phyloP scores from a whole-genome alignment of 2,113 vertebrate species.

The Bostrychus sinensis region DNA sequence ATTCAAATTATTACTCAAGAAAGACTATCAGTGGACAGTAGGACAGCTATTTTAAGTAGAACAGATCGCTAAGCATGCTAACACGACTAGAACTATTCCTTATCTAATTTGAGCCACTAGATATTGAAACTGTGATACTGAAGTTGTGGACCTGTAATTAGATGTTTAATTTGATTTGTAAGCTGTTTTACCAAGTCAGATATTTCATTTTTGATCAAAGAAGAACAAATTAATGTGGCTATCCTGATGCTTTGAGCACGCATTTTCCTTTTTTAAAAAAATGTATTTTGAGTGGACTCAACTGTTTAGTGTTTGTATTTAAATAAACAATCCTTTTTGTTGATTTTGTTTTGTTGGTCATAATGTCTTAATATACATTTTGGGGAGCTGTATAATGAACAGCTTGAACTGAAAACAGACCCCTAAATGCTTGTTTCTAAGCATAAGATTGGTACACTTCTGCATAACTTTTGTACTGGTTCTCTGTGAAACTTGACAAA shows the following conservation, averaged over 20 bases:
- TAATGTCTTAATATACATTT: too few species aligned
- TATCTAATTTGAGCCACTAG: constrained; percentile 62
- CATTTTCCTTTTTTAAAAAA: constrained; percentile 33
- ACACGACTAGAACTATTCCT: too few species aligned
- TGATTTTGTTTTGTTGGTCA: background rate
- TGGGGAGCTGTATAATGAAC: background rate
- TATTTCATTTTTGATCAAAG: constrained; percentile 51
- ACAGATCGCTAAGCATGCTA: too few species aligned
- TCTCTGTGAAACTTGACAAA: too few species aligned
- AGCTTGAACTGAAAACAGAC: background rate
- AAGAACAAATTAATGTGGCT: constrained; percentile 36
- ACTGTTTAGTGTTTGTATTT: background rate
- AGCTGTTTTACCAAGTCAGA: constrained; percentile 38
- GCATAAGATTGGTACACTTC: background rate
- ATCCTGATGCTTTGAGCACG: constrained; percentile 44
- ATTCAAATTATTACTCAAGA: too few species aligned
- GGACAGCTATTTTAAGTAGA: too few species aligned
- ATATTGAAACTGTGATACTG: constrained; percentile 44
- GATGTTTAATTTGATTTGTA: constrained; percentile 62
- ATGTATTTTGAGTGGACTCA: constrained; percentile 14
- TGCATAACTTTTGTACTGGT: constrained; percentile 3
- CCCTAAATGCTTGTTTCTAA: background rate
- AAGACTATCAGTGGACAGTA: too few species aligned
- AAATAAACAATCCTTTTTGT: background rate
- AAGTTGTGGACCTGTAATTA: constrained; percentile 48